Percentiles rank a stretch among this genome's conserved stretches.
These are phyloP conservation scores for Bucco capensis DNA, from an alignment of 2,113 vertebrate genomes.

Conservation along the genomic window DNA sequence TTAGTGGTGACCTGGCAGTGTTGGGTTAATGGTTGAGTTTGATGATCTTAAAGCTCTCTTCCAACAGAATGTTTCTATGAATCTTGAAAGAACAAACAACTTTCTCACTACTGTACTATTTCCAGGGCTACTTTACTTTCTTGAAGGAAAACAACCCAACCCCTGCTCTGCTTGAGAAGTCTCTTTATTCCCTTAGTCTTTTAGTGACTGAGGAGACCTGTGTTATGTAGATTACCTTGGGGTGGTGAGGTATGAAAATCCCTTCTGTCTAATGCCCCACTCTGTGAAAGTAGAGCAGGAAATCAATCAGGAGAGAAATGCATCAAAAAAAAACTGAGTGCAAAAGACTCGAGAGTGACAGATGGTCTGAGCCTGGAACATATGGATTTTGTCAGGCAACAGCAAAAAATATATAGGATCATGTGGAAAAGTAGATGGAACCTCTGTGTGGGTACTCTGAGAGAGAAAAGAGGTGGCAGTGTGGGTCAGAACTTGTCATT, in stretches of 20 bases:
- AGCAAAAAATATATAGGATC: not conserved
- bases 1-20: no score
- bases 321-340: no score
- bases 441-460: not conserved
- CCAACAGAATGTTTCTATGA: no score
- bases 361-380: slow-evolving; percentile 40
- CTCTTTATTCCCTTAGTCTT: not conserved
- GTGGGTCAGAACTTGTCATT: slow-evolving; percentile 5
- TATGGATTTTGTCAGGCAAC: slow-evolving; percentile 60
- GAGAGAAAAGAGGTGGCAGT: not conserved
- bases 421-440: slow-evolving; percentile 16
- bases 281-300: not conserved
- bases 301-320: slow-evolving; percentile 27
- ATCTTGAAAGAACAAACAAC: not conserved
- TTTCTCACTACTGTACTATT: not conserved
- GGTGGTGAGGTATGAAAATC: slow-evolving; percentile 8
- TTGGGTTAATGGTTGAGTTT: no score
- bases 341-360: not conserved
- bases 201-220: not conserved
- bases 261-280: not conserved
- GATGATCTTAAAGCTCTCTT: no score
- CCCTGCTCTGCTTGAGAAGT: not conserved
- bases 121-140: not conserved
- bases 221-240: not conserved
- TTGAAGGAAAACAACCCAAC: fast-evolving